Percentiles rank a stretch among this genome's conserved stretches.
Evolutionary conservation across 2,797 vertebrate genomes (phyloP).

Genomic region (Hydrophis major): DNA sequence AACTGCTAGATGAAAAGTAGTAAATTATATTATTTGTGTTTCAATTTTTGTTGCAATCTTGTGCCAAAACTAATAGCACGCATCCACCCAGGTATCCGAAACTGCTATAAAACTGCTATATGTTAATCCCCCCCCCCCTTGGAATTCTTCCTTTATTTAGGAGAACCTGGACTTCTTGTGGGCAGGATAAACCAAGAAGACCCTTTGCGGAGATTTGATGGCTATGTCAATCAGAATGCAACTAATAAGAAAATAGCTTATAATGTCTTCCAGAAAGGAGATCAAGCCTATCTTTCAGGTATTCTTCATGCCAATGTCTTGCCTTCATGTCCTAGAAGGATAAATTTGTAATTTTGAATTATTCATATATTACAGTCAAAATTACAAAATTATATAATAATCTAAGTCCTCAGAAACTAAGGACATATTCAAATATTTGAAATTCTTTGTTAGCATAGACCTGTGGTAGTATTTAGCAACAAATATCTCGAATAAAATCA

Average conservation of each 20-base stretch:
- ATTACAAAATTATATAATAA: neutral
- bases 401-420: neutral
- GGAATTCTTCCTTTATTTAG: conserved; percentile 62
- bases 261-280: conserved; percentile 89
- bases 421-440: neutral
- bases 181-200: conserved; percentile 92
- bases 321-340: neutral
- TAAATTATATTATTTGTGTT: neutral
- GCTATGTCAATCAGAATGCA: conserved; percentile 89
- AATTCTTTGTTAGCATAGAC: neutral
- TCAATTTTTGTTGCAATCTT: neutral
- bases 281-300: conserved; percentile 94
- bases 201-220: conserved; percentile 92
- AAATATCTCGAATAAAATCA: neutral
- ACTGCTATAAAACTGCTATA: neutral
- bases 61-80: neutral
- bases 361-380: neutral
- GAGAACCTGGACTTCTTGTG: conserved; percentile 95
- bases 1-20: neutral
- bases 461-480: neutral
- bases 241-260: conserved; percentile 89
- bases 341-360: neutral
- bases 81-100: neutral
- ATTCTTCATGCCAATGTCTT: neutral
- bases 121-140: neutral